Evolutionary conservation across 2,797 vertebrate species (phyloP), one percentile per base, ranked within the genome.

Genomic region (Manis javanica): DNA sequence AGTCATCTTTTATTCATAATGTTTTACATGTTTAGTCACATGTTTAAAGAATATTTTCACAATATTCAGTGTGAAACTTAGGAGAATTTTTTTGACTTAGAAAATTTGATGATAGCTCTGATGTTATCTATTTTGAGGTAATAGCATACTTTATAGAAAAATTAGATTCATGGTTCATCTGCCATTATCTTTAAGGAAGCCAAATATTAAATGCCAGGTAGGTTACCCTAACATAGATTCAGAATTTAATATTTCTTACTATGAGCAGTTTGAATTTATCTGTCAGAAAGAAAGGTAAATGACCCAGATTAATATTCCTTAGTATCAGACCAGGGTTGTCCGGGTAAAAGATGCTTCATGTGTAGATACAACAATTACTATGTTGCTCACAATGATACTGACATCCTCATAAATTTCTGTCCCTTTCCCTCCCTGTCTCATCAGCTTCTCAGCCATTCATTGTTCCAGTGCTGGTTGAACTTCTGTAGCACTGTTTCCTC

Each of bases 121-220:
- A 86, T 86, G 8, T 75, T 89, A 69, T 57, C 37, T 57, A 84
- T 71, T 63, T 69, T 63, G 85, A 71, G 2, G 6, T 72, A 92
- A 68, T 19, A 77, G 14, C 18, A 63, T 90, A n/a, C 19, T 68
- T 63, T 53, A 39, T 39, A 89, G n/a, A 89, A 93, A 94, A 95
- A 82, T 77, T 0, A 82, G 82, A 87, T 85, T 72, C 19, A 71
- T 24, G 74, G 34, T 15, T 66, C 31, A 68, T 53, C 15, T 78
- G 37, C 16, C n/a, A 57, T 82, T 74, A 81, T 77, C 66, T 81
- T 95, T 84, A 75, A 75, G 59, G 81, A 79, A 61, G 34, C 15
- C 81, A 90, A 83, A 81, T 82, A 91, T 55, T 49, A 93, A 92
- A 26, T 53, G 26, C 11, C 59, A 95, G 42, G 42, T 87, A 78